Evolutionary conservation across 1,140 invertebrate species (phyloP).

Genomic region (Eueides isabella): DNA sequence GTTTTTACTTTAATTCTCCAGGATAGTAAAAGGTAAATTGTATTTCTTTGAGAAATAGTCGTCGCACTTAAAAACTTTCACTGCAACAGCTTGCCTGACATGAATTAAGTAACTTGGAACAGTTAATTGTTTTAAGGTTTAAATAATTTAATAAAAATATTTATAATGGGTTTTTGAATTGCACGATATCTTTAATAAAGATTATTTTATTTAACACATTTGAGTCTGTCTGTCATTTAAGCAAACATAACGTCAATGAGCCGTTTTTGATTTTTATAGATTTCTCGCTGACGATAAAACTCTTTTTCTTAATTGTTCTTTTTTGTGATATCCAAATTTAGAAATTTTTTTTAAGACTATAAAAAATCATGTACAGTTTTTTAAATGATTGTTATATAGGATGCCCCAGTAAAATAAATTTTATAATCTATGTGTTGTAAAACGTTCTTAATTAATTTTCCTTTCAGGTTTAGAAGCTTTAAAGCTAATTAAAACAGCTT

Average conservation of each 20-base stretch:
- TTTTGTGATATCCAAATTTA: no score
- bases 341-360: no score
- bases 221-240: no score
- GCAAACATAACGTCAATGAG: no score
- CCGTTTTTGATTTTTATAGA: no score
- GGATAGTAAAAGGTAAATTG: neutral
- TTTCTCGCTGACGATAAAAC: no score
- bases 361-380: neutral
- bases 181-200: no score
- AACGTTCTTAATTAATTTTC: neutral
- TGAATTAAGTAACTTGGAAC: neutral
- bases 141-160: neutral
- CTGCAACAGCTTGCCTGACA: neutral
- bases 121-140: neutral
- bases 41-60: neutral
- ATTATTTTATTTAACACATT: no score
- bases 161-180: neutral
- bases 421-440: neutral
- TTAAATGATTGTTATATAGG: neutral
- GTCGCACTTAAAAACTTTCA: neutral
- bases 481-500: constrained; percentile 5
- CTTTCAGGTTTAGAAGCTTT: constrained; percentile 6
- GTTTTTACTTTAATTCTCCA: neutral
- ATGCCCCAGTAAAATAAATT: neutral
- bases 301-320: no score